A percentile compares a stretch with the other conserved stretches of the same genome.
Conservation (phyloP, 1,140 invertebrate genomes). For the Drosophila subpulchrella region DNA sequence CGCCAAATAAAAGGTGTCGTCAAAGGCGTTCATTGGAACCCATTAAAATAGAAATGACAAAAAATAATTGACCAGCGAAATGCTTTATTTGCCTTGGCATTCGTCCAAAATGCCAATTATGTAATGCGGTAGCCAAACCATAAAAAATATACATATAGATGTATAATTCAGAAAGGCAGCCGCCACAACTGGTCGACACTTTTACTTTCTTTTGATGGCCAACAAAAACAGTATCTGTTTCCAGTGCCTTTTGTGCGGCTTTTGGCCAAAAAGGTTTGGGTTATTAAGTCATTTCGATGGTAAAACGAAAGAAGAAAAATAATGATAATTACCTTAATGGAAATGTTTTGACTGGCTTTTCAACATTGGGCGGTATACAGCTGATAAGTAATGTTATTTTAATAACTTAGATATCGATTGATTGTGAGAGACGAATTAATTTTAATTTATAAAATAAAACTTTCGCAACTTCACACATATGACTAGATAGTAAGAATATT, state of each 20-base stretch:
- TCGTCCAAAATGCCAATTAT: constrained; percentile 65
- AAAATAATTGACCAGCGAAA: constrained; percentile 47
- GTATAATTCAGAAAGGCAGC: constrained; percentile 38
- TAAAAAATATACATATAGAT: constrained; percentile 45
- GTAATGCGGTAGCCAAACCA: constrained; percentile 55
- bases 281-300: constrained; percentile 50
- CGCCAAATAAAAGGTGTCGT: constrained; percentile 38
- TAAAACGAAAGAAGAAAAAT: constrained; percentile 12
- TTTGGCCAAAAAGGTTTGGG: constrained; percentile 62
- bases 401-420: not conserved
- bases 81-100: constrained; percentile 67
- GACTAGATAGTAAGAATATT: not conserved
- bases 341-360: constrained; percentile 8
- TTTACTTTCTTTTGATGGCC: constrained; percentile 56
- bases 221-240: constrained; percentile 61
- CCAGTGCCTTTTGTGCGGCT: constrained; percentile 20
- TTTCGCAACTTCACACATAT: not conserved
- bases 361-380: not conserved
- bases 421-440: not conserved
- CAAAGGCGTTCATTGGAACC: constrained; percentile 44
- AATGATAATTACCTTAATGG: constrained; percentile 31
- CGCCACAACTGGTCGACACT: constrained; percentile 47
- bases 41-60: constrained; percentile 48
- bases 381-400: constrained; percentile 15
- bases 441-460: not conserved